phyloP scores from a whole-genome alignment of 2,797 vertebrate species.

The Enteromius viviparus region DNA sequence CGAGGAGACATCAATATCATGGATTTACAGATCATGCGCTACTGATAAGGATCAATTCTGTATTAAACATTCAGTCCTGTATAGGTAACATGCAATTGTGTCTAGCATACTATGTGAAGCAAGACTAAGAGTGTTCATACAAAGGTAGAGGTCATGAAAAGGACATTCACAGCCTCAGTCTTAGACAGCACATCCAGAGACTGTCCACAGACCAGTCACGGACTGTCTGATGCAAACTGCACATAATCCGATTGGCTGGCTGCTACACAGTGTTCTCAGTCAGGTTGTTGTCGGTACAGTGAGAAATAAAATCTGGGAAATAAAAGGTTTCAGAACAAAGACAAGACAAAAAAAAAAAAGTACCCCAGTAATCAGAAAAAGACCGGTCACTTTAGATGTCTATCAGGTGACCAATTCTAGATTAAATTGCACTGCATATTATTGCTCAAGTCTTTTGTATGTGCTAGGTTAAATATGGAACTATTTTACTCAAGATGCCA shows the following conservation, averaged over 20 bases:
- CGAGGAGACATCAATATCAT: slow-evolving; percentile 20
- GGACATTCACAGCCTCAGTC: background rate
- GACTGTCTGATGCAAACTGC: background rate
- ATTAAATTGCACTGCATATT: background rate
- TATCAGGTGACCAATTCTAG: background rate
- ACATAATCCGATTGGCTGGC: background rate
- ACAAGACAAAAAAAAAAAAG: background rate
- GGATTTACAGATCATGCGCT: slow-evolving; percentile 32
- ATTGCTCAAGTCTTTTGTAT: background rate
- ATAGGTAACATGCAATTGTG: slow-evolving; percentile 17
- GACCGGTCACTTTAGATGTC: background rate
- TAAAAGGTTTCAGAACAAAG: background rate
- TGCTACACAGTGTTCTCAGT: background rate
- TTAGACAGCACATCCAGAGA: background rate
- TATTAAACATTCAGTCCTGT: slow-evolving; percentile 28
- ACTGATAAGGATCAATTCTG: slow-evolving; percentile 28
- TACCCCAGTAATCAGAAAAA: background rate
- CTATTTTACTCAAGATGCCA: background rate
- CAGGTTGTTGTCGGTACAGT: background rate
- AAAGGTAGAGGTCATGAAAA: slow-evolving; percentile 5
- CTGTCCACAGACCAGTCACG: background rate
- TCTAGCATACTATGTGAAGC: background rate
- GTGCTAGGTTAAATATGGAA: background rate
- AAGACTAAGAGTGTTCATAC: slow-evolving; percentile 4
- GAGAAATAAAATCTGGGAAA: background rate